Evolutionary conservation across 35 echinoderm and acorn worm species (phyloP), one percentile per base, ranked within the genome.

Genomic region (Amphiura filiformis): DNA sequence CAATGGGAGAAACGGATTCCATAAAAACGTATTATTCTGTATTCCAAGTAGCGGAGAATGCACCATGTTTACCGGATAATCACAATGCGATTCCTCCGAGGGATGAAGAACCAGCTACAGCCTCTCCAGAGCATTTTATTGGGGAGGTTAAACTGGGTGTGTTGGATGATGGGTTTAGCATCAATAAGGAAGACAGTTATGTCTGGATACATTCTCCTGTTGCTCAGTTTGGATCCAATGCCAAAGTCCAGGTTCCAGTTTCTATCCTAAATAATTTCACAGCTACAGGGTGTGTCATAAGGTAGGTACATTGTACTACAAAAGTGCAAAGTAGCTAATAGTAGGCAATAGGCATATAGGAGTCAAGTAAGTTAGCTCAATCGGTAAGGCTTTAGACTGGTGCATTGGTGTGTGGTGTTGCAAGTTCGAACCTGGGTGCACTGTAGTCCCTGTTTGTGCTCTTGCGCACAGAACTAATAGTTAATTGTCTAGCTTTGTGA

Each of bases 231-330:
- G 83, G 49, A 35, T 20, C 39, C 39, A 17, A 61, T 65, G 83
- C 56, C 14, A 32, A 61, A 0, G 41, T 85, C 65, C 56, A 85
- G 56, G 65, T 85, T 65, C 35, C 83, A 7, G 83, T 85, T 37
- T 61, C 83, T 3, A 85, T 85, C 65, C 83, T 65, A 36, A 56
- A 30, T 22, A 85, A 85, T 61, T 85, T 85, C 35, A 85, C 83
- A 32, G 83, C 83, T 22, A 14, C 52, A 32, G 83, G 83, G 13
- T 85, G 83, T 64, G 44, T 85, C 5, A 85, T 85, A 56, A 85
- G 83, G 83, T 85, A 31, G 44, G 83, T 32, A n/a, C n/a, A n/a
- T n/a, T n/a, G n/a, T n/a, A n/a, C n/a, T n/a, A n/a, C n/a, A n/a
- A n/a, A n/a, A n/a, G n/a, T n/a, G n/a, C n/a, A n/a, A n/a, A n/a